phyloP scores from a whole-genome alignment of 1,140 invertebrate species.

The Pseudomyrmex dendroicus region DNA sequence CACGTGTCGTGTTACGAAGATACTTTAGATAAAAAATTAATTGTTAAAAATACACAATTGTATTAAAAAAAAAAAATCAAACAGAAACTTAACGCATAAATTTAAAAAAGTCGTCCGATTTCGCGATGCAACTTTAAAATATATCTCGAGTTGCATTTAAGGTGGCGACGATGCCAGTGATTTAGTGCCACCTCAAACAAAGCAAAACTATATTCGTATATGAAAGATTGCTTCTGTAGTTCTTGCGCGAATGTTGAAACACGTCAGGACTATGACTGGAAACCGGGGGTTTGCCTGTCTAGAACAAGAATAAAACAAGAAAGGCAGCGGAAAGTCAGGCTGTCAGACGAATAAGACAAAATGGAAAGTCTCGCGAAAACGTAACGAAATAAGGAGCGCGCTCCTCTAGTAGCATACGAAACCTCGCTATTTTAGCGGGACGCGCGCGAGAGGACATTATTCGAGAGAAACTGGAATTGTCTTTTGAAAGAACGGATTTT shows the following conservation, averaged over 20 bases:
- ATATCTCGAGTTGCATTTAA: slow-evolving; percentile 2
- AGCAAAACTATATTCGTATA: slow-evolving; percentile 28
- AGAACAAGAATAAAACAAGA: slow-evolving; percentile 16
- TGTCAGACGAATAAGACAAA: slow-evolving; percentile 46
- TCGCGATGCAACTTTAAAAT: background rate
- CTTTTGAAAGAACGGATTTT: background rate
- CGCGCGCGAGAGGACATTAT: slow-evolving; percentile 13
- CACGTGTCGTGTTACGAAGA: no score
- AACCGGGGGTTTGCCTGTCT: background rate
- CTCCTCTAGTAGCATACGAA: slow-evolving; percentile 34
- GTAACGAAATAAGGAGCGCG: slow-evolving; percentile 39
- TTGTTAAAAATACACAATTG: no score
- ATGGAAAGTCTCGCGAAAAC: slow-evolving; percentile 29
- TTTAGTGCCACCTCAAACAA: slow-evolving; percentile 23
- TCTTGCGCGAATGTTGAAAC: slow-evolving; percentile 45
- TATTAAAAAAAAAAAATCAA: no score
- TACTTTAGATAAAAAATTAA: no score
- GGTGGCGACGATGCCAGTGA: background rate
- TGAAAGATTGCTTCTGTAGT: slow-evolving; percentile 40
- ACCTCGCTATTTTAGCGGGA: slow-evolving; percentile 16
- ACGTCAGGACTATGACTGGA: slow-evolving; percentile 39
- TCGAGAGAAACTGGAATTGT: slow-evolving; percentile 15
- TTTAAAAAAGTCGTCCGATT: background rate
- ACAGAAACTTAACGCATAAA: background rate
- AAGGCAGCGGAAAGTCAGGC: slow-evolving; percentile 21